Evolutionary conservation across 1,140 invertebrate species (phyloP).

Genomic region (Drosophila ogumai): DNA sequence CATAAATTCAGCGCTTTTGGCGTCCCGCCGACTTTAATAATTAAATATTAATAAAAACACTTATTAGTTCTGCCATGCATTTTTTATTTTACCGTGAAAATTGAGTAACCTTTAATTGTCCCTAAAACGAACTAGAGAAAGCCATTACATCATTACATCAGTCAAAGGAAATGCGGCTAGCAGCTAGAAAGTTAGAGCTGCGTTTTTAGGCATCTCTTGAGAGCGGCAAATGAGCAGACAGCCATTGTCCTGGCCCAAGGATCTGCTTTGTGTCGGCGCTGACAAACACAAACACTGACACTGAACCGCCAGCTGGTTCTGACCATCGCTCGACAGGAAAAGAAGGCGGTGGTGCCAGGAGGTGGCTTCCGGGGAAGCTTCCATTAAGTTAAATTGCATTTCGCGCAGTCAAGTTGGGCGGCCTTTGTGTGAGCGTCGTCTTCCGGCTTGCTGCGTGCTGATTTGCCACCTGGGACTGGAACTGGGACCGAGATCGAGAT

Average conservation of each 20-base stretch:
- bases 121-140: background rate
- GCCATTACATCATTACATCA: background rate
- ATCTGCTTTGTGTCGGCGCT: slow-evolving; percentile 10
- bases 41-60: background rate
- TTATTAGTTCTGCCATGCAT: background rate
- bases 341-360: background rate
- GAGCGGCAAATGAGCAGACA: slow-evolving; percentile 1
- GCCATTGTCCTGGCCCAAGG: background rate
- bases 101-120: background rate
- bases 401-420: background rate
- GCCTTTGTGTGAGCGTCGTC: slow-evolving; percentile 27
- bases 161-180: background rate
- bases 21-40: background rate
- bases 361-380: slow-evolving; percentile 5
- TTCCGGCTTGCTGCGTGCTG: slow-evolving; percentile 23
- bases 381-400: slow-evolving; percentile 46
- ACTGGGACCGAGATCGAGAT: background rate
- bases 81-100: background rate
- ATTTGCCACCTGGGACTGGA: slow-evolving; percentile 40
- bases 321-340: slow-evolving; percentile 11
- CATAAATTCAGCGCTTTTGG: background rate
- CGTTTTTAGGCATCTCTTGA: background rate
- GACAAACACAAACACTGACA: slow-evolving; percentile 9
- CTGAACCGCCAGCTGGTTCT: slow-evolving; percentile 16
- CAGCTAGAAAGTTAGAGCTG: background rate